These are phyloP conservation scores for Trigoniulus corallinus DNA, from an alignment of 1,140 invertebrate species.

Conservation along the genomic window DNA sequence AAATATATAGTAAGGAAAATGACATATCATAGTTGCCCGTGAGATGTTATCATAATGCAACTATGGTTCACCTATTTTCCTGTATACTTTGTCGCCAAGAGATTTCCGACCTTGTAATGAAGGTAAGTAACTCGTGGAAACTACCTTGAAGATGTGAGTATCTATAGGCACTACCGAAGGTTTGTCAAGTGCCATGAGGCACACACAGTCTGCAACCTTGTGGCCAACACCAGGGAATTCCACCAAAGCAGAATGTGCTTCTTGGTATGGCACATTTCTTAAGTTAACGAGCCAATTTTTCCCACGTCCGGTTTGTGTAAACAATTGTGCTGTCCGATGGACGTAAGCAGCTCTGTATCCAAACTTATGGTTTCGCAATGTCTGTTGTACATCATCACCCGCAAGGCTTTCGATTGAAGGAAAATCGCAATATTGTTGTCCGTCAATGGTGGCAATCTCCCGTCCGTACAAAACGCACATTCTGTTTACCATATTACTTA, in stretches of 20 bases:
- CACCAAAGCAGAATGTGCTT: constrained; percentile 54
- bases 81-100: constrained; percentile 65
- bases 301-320: constrained; percentile 36
- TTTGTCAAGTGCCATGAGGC: constrained; percentile 87
- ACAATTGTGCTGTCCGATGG: constrained; percentile 49
- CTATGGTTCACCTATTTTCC: constrained; percentile 46
- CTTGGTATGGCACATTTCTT: constrained; percentile 44
- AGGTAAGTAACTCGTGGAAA: constrained; percentile 59
- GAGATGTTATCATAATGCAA: too few relatives aligned
- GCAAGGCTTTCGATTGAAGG: constrained; percentile 50
- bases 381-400: constrained; percentile 40
- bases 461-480: constrained; percentile 65
- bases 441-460: constrained; percentile 48
- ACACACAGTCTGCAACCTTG: constrained; percentile 94
- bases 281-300: constrained; percentile 50
- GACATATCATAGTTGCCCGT: too few relatives aligned
- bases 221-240: constrained; percentile 52
- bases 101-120: constrained; percentile 57
- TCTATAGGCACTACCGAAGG: constrained; percentile 82
- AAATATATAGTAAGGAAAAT: constrained; percentile 11
- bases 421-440: constrained; percentile 54
- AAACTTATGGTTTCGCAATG: constrained; percentile 53
- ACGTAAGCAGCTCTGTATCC: constrained; percentile 68
- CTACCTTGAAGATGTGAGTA: constrained; percentile 91
- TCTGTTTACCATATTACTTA: constrained; percentile 81